Base-by-base conservation (phyloP, 2,797 vertebrate genomes). In the Chelmon rostratus region DNA sequence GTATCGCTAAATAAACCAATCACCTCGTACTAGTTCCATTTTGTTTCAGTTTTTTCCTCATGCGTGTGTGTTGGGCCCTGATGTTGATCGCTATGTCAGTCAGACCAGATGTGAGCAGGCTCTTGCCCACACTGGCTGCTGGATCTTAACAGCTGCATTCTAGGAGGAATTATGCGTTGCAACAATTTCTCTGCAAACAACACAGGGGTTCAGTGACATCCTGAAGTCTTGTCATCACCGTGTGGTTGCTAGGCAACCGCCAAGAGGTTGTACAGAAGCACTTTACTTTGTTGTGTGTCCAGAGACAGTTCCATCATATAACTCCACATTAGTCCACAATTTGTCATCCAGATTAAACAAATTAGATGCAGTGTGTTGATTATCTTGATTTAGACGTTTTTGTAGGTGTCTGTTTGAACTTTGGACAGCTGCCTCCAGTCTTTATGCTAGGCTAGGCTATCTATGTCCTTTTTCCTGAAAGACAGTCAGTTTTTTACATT, bases 191-290 rank as follows among this genome's bases (percentile, higher is more conserved):
- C 40, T 21, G 67, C 21, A 31, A 66, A 63, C 56, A 23, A 49
- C 66, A 70, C 70, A 78, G 73, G 69, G 47, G 25, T 23, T 33
- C 49, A 71, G 46, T 35, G 59, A 68, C 74, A 77, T 66, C 18
- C 4, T 47, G 2, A 31, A 33, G 62, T 33, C n/a, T 54, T 47
- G 31, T 58, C 16, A 18, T 68, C 47, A 37, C 35, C 16, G 1
- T 23, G 42, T 31, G 31, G 65, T 78, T 73, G 59, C 69, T 54
- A 5, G 59, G 78, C 54, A 37, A 73, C 65, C 18, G 52, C 52
- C 11, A 9, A 19, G 4, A 38, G 5, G 44, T 25, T 58, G 52
- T 8, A 52, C 47, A 19, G 19, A 54, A 3, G 46, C 8, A 31
- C 21, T 15, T 33, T 31, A n/a, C 2, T 2, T 15, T 49, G 42